These are phyloP conservation scores for Venturia canescens DNA, from an alignment of 1,140 invertebrate genomes.

Conservation along the genomic window DNA sequence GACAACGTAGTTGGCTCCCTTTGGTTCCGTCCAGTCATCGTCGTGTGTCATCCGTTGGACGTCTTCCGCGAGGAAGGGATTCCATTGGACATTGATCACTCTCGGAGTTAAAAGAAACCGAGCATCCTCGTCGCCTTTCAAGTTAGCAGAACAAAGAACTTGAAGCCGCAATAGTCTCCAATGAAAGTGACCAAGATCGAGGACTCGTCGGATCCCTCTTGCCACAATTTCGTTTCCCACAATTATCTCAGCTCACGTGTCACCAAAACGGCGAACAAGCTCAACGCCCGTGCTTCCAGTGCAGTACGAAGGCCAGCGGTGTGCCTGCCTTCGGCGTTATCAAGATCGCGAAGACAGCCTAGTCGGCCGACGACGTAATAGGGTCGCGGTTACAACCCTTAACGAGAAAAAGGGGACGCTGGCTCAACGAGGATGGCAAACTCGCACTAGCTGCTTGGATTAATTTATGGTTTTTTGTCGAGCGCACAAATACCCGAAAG, in stretches of 20 bases:
- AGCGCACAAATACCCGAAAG: background rate
- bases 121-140: too few relatives aligned
- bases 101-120: too few relatives aligned
- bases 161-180: too few relatives aligned
- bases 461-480: slow-evolving; percentile 51
- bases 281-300: background rate
- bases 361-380: slow-evolving; percentile 16
- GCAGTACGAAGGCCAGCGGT: background rate
- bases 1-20: background rate
- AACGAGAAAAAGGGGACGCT: slow-evolving; percentile 43
- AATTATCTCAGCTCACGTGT: slow-evolving; percentile 6
- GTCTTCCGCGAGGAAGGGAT: background rate
- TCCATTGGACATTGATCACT: background rate
- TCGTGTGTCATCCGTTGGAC: slow-evolving; percentile 30
- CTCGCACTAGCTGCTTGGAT: slow-evolving; percentile 46
- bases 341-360: slow-evolving; percentile 35
- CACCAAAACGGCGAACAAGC: background rate
- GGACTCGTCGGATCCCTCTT: too few relatives aligned
- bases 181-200: too few relatives aligned
- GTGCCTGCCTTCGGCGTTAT: background rate
- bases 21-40: background rate
- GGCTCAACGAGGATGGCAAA: slow-evolving; percentile 49
- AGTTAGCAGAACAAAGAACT: too few relatives aligned
- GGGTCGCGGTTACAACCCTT: slow-evolving; percentile 48
- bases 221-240: slow-evolving; percentile 47